These are phyloP conservation scores for Pleuronectes platessa DNA, from an alignment of 2,113 vertebrate genomes.

Conservation along the genomic window DNA sequence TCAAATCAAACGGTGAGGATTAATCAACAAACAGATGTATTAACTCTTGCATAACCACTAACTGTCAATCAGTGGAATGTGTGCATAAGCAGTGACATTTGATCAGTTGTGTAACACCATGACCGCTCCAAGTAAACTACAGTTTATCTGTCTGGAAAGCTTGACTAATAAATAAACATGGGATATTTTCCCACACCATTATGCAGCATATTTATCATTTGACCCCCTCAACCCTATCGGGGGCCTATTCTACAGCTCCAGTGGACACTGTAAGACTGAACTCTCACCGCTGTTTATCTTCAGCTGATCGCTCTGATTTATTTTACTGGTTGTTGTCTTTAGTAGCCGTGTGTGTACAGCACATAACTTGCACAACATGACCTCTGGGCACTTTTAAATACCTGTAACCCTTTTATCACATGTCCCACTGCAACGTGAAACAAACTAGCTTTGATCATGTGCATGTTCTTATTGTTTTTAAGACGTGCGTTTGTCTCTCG, in stretches of 20 bases:
- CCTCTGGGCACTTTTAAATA: neutral
- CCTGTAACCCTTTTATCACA: neutral
- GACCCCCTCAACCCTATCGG: neutral
- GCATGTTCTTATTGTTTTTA: neutral
- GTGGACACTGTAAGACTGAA: neutral
- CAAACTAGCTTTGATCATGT: neutral
- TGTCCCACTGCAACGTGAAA: neutral
- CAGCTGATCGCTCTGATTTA: neutral
- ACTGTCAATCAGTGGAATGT: neutral
- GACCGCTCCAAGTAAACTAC: neutral
- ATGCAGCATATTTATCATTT: neutral
- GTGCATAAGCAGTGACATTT: neutral
- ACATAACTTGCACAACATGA: neutral
- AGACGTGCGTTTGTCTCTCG: neutral
- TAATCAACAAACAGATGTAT: neutral
- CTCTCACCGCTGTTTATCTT: constrained; percentile 14
- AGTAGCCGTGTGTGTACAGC: neutral
- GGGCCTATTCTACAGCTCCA: neutral
- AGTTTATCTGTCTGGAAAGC: neutral
- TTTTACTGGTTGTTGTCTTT: neutral
- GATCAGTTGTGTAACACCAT: neutral
- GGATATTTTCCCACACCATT: no score
- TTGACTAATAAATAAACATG: no score
- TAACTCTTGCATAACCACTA: neutral
- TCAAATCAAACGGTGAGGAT: neutral